phyloP scores from a whole-genome alignment of 2,888 invertebrate genomes.

The Gastrophysa polygoni region DNA sequence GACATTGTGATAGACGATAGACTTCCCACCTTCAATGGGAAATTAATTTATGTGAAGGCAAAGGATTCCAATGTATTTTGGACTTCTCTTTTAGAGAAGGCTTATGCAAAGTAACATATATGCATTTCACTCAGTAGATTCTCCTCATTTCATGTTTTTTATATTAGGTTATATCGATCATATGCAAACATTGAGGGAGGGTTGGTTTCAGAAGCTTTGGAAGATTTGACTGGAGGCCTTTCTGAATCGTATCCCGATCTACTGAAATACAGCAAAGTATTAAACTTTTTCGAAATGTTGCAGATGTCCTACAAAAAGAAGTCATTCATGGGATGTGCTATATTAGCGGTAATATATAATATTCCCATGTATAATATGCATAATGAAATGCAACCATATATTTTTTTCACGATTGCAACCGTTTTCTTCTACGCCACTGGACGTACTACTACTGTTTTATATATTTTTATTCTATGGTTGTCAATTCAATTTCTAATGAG shows the following conservation, averaged over 20 bases:
- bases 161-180: slow-evolving; percentile 36
- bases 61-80: slow-evolving; percentile 88
- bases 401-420: no score
- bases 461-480: no score
- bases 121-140: neutral
- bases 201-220: slow-evolving; percentile 96
- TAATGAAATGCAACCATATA: no score
- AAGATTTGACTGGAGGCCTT: slow-evolving; percentile 95
- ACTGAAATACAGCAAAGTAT: slow-evolving; percentile 5
- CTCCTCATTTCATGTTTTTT: neutral
- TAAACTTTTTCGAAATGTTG: slow-evolving; percentile 81
- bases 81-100: slow-evolving; percentile 92
- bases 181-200: slow-evolving; percentile 74
- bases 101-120: slow-evolving; percentile 80
- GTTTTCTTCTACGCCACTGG: no score
- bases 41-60: slow-evolving; percentile 84
- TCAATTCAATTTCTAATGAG: no score
- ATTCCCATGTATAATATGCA: no score
- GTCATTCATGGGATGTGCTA: slow-evolving; percentile 93
- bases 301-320: slow-evolving; percentile 85
- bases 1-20: slow-evolving; percentile 92
- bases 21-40: slow-evolving; percentile 81
- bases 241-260: slow-evolving; percentile 69
- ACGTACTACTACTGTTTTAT: no score
- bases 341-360: slow-evolving; percentile 73